A percentile compares a stretch with the other conserved stretches of the same genome.
phyloP scores from a whole-genome alignment of 2,888 invertebrate species.

The Noctua janthe region DNA sequence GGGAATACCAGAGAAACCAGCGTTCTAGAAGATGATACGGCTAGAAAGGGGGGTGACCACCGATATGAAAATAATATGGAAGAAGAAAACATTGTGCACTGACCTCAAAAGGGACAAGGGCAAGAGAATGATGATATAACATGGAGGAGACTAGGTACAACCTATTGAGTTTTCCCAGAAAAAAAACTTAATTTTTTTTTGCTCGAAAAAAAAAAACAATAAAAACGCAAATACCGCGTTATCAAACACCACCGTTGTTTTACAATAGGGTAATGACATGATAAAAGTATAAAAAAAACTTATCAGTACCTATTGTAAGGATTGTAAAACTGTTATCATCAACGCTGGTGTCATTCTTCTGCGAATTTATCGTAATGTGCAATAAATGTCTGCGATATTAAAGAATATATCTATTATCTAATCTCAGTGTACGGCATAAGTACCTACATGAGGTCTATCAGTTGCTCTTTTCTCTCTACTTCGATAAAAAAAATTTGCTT shows the following conservation, averaged over 20 bases:
- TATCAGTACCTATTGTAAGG: conserved; percentile 44
- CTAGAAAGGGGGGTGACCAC: background rate
- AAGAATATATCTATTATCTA: conserved; percentile 37
- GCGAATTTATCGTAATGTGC: conserved; percentile 41
- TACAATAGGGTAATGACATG: conserved; percentile 50
- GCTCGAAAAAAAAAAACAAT: conserved; percentile 10
- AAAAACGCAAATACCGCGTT: background rate
- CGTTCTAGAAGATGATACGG: background rate
- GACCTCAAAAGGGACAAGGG: background rate
- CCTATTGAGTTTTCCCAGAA: background rate
- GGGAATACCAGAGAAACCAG: background rate
- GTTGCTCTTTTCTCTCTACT: conserved; percentile 15
- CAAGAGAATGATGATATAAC: background rate
- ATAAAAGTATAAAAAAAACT: conserved; percentile 40
- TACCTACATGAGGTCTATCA: conserved; percentile 7
- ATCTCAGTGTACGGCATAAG: conserved; percentile 14
- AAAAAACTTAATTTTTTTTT: background rate
- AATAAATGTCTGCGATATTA: conserved; percentile 42
- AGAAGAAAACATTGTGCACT: background rate
- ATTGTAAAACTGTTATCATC: conserved; percentile 48
- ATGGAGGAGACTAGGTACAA: background rate
- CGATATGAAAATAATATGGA: background rate
- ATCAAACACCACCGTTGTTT: conserved; percentile 37
- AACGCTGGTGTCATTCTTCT: conserved; percentile 31
- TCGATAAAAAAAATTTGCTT: background rate